phyloP scores from a whole-genome alignment of 2,113 vertebrate genomes.

The Rhizomys pruinosus region DNA sequence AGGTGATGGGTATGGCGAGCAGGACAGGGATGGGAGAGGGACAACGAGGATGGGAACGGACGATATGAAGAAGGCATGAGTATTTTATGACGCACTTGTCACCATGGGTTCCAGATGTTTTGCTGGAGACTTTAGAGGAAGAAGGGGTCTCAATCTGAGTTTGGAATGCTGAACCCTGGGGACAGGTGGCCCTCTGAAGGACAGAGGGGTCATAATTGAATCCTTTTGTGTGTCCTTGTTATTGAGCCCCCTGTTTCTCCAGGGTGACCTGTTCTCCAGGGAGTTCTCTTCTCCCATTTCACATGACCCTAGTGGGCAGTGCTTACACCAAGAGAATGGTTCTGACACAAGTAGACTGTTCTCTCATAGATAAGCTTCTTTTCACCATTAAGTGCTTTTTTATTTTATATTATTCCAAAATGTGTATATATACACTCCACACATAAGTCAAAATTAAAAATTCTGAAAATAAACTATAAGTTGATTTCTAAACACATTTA shows the following conservation, averaged over 20 bases:
- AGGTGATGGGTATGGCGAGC: background rate
- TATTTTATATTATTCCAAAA: no score
- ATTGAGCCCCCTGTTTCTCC: accelerated
- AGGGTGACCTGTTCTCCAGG: background rate
- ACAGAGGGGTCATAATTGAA: accelerated
- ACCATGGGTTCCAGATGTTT: no score
- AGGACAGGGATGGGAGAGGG: background rate
- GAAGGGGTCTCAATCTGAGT: no score
- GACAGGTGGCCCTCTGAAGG: background rate
- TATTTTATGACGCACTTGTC: background rate
- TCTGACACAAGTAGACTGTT: background rate
- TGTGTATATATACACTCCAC: no score
- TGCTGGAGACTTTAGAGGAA: background rate
- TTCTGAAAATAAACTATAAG: no score
- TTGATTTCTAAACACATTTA: no score
- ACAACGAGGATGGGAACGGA: background rate
- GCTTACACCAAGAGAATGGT: background rate
- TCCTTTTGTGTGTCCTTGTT: no score
- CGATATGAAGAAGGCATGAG: accelerated
- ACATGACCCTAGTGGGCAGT: background rate
- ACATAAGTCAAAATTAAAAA: no score
- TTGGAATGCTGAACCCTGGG: accelerated
- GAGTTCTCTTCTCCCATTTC: background rate
- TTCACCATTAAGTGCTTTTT: background rate
- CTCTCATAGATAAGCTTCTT: background rate